Conservation (phyloP, 1,140 invertebrate species). For the Hyles euphorbiae region DNA sequence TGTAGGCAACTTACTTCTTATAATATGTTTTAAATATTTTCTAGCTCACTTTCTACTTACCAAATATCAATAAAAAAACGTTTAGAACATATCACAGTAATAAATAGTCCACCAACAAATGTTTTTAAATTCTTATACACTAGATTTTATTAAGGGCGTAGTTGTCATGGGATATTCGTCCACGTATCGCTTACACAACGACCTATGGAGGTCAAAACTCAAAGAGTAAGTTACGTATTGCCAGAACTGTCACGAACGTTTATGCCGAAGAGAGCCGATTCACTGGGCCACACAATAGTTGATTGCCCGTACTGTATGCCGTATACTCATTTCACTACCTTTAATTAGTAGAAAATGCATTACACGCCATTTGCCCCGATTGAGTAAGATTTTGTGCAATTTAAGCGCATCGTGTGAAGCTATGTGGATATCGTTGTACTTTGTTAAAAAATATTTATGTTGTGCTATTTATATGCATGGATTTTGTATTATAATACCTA, state of each 20-base stretch:
- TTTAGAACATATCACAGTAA: too few species aligned
- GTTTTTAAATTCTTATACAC: not conserved
- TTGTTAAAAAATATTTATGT: too few species aligned
- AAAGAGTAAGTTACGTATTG: conserved; percentile 38
- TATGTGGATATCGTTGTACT: too few species aligned
- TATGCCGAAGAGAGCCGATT: conserved; percentile 19
- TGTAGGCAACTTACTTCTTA: too few species aligned
- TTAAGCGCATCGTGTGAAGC: not conserved
- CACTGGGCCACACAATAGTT: conserved; percentile 26
- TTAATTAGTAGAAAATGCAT: conserved; percentile 24
- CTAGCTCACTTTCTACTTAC: too few species aligned
- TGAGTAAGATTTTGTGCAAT: conserved; percentile 6
- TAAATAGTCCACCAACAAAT: too few species aligned
- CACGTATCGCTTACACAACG: conserved; percentile 31
- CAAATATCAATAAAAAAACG: too few species aligned
- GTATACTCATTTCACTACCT: conserved; percentile 26
- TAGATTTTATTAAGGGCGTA: conserved; percentile 4
- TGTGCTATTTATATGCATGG: too few species aligned
- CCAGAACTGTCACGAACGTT: conserved; percentile 30
- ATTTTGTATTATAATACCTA: too few species aligned
- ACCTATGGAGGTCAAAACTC: conserved; percentile 33
- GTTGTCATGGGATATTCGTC: conserved; percentile 32
- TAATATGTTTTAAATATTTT: too few species aligned
- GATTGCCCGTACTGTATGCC: conserved; percentile 18
- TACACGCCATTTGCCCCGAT: not conserved